Base-by-base conservation (phyloP, 2,113 vertebrate genomes). In the Diadophis punctatus region DNA sequence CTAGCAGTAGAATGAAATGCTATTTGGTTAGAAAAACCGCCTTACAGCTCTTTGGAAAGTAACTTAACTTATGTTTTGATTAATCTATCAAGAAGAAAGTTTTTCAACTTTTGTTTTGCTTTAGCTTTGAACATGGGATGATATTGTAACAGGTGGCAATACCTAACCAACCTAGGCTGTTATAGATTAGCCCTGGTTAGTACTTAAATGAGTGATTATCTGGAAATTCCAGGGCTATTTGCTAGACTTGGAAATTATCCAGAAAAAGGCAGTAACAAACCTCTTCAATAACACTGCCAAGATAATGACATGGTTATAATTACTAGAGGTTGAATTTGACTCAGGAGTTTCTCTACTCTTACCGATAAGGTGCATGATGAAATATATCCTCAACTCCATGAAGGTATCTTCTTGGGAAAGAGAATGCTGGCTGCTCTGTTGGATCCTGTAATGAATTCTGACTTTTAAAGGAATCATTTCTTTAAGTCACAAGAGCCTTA, bases 21-120 rank as follows among this genome's bases (percentile, higher is more conserved):
- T 95, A 23, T 92, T 88, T 93, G 87, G 74, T 93, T 90, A 90
- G 90, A 94, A 90, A 43, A 93, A 68, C 46, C 90, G 12, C 20
- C 27, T 51, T 51, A 56, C 25, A 56, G 25, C 63, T 43, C 49
- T 89, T 43, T 9, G 14, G 43, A 46, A 89, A 89, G 63, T 84
- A 27, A 22, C 25, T 88, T 53, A 55, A 27, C 4, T 55, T 89
- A 27, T 7, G 30, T n/a, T 74, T 87, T 87, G 86, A 30, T 63
- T 9, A 91, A 58, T 23, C 63, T 80, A 16, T 52, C 1, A 43
- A 58, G 16, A 90, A 90, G 34, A 46, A 39, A 49, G 46, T 60
- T 48, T 85, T 46, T 48, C 43, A 91, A 3, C 6, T 91, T 80
- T 80, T 53, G 48, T n/a, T 43, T 80, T 80, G 7, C 49, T 80